These are phyloP conservation scores for Cryptomyrus ogoouensis DNA, from an alignment of 2,113 vertebrate species.

Conservation along the genomic window DNA sequence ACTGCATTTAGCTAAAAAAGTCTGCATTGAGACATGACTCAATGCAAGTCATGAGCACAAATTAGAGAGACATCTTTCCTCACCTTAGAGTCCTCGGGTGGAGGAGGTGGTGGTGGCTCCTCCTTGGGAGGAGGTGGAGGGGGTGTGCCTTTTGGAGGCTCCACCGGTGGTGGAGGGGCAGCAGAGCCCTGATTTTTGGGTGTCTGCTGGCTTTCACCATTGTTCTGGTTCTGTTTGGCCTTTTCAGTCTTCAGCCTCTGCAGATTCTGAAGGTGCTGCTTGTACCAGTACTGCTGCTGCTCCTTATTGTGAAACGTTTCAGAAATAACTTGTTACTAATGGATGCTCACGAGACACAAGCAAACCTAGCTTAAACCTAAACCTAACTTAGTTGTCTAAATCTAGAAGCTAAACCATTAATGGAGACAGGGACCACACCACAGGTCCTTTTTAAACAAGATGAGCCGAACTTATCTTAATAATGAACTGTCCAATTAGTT, in stretches of 20 bases:
- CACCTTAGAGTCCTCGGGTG: conserved; percentile 74
- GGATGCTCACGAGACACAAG: neutral
- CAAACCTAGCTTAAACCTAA: neutral
- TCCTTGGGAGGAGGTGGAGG: conserved; percentile 77
- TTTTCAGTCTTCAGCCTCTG: conserved; percentile 64
- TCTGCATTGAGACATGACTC: neutral
- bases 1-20: neutral
- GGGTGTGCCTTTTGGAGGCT: conserved; percentile 56
- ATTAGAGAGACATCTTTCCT: neutral
- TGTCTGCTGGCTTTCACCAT: conserved; percentile 18
- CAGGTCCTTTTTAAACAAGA: neutral
- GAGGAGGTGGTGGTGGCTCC: conserved; percentile 71
- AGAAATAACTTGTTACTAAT: neutral
- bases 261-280: conserved; percentile 87
- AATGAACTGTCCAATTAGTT: neutral
- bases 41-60: neutral
- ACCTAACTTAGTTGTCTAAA: neutral
- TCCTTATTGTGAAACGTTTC: conserved; percentile 58
- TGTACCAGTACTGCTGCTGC: conserved; percentile 93
- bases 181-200: conserved; percentile 25
- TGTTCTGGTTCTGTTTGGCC: conserved; percentile 59
- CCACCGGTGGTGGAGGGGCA: conserved; percentile 58
- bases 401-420: neutral
- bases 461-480: neutral
- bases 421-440: neutral